phyloP scores from a whole-genome alignment of 2,888 invertebrate genomes.

The Drosophila helvetica region DNA sequence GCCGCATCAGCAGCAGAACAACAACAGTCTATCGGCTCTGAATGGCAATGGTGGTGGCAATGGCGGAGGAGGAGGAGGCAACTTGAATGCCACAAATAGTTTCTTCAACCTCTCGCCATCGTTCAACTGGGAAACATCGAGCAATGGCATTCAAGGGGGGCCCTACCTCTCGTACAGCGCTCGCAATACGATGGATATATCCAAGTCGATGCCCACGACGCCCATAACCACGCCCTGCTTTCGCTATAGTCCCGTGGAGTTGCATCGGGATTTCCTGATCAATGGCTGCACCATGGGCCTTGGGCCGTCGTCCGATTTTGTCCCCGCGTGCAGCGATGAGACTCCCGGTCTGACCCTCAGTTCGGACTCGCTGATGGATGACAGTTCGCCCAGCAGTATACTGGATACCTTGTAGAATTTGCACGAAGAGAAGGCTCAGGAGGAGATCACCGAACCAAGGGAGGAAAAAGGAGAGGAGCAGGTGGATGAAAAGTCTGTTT shows the following conservation, averaged over 20 bases:
- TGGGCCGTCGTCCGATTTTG: slow-evolving; percentile 70
- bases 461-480: slow-evolving; percentile 26
- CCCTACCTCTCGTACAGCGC: slow-evolving; percentile 53
- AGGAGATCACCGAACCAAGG: slow-evolving; percentile 4
- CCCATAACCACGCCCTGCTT: slow-evolving; percentile 86
- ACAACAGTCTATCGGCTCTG: background rate
- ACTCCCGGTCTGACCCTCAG: slow-evolving; percentile 54
- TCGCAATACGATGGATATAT: slow-evolving; percentile 85
- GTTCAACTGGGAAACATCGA: slow-evolving; percentile 49
- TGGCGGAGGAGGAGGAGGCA: slow-evolving; percentile 23
- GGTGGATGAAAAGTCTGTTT: slow-evolving; percentile 32
- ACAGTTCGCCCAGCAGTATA: slow-evolving; percentile 64
- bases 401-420: slow-evolving; percentile 83
- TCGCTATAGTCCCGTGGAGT: slow-evolving; percentile 85
- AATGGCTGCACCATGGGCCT: slow-evolving; percentile 86
- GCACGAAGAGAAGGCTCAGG: slow-evolving; percentile 78
- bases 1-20: slow-evolving; percentile 83
- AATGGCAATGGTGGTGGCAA: slow-evolving; percentile 30
- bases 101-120: slow-evolving; percentile 62
- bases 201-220: slow-evolving; percentile 91
- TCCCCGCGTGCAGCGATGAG: slow-evolving; percentile 42
- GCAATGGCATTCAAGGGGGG: slow-evolving; percentile 27
- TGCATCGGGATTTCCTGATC: slow-evolving; percentile 86
- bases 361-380: slow-evolving; percentile 69
- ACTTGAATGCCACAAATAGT: slow-evolving; percentile 47